Evolutionary conservation across 1,140 invertebrate genomes (phyloP).

Genomic region (Ephestia elutella): DNA sequence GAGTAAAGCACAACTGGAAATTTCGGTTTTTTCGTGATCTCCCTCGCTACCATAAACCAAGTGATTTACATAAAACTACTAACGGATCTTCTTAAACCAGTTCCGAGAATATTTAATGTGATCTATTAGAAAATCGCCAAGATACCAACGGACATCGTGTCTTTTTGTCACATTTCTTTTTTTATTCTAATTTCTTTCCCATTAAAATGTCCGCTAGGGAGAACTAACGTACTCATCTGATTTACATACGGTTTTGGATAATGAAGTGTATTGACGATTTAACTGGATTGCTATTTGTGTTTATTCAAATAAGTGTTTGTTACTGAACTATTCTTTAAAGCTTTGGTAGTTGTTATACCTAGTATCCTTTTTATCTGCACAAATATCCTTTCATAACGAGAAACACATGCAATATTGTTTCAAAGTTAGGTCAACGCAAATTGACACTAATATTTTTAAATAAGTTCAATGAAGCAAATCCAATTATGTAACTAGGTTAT

Average conservation of each 20-base stretch:
- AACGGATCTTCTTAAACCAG: conserved; percentile 70
- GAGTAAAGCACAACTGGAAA: conserved; percentile 13
- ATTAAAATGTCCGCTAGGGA: conserved; percentile 31
- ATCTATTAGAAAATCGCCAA: conserved; percentile 73
- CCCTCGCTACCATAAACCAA: conserved; percentile 50
- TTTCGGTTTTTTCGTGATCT: conserved; percentile 16
- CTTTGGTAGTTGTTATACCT: no score
- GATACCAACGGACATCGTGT: conserved; percentile 29
- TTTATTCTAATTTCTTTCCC: conserved; percentile 63
- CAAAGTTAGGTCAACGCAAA: no score
- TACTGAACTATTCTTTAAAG: conserved; percentile 10
- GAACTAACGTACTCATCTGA: conserved; percentile 21
- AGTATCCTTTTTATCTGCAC: no score
- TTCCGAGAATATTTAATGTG: conserved; percentile 65
- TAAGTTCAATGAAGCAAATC: no score
- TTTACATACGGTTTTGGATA: conserved; percentile 50
- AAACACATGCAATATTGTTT: no score
- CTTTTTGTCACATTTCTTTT: conserved; percentile 20
- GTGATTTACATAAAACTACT: conserved; percentile 71
- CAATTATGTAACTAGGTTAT: neutral
- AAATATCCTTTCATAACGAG: no score
- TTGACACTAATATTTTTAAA: no score
- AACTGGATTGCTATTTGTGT: conserved; percentile 1
- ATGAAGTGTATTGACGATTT: conserved; percentile 22
- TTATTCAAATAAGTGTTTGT: neutral